Evolutionary conservation across 2,797 vertebrate species (phyloP).

Genomic region (Anisognathus igniventris): DNA sequence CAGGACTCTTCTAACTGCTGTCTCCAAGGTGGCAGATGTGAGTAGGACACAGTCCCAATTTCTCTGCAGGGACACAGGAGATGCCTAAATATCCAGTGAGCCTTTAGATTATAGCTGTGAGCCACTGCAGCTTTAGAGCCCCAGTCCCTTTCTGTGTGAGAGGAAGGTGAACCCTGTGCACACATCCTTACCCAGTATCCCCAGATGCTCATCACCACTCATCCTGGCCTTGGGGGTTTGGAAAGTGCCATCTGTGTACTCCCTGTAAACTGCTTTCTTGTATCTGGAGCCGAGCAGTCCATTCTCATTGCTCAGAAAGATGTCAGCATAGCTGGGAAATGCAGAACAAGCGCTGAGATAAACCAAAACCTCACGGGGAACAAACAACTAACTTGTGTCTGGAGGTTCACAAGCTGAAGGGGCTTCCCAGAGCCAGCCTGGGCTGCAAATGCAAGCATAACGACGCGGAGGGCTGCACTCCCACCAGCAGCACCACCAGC

Average conservation of each 20-base stretch:
- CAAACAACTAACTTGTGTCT: background rate
- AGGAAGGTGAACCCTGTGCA: background rate
- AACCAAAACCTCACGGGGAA: background rate
- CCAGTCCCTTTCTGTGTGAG: background rate
- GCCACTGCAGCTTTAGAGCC: background rate
- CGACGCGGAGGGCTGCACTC: fast-evolving
- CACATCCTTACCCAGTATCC: constrained; percentile 72
- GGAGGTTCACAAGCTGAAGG: background rate
- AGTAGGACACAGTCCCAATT: background rate
- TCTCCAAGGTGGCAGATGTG: background rate
- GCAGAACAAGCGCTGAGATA: constrained; percentile 8
- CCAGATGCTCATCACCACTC: constrained; percentile 67
- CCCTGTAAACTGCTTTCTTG: constrained; percentile 77
- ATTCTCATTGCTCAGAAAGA: constrained; percentile 70
- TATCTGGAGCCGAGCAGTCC: constrained; percentile 75
- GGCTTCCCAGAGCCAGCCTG: background rate
- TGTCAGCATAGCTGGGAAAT: constrained; percentile 68
- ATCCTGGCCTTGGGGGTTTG: constrained; percentile 54
- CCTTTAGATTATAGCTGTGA: background rate
- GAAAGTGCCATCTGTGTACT: constrained; percentile 77
- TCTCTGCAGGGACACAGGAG: background rate
- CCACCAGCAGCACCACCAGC: background rate
- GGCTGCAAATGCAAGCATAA: background rate
- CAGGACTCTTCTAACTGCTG: background rate
- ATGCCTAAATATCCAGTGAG: background rate